These are phyloP conservation scores for Coenonympha arcania DNA, from an alignment of 2,888 invertebrate genomes.

Conservation along the genomic window DNA sequence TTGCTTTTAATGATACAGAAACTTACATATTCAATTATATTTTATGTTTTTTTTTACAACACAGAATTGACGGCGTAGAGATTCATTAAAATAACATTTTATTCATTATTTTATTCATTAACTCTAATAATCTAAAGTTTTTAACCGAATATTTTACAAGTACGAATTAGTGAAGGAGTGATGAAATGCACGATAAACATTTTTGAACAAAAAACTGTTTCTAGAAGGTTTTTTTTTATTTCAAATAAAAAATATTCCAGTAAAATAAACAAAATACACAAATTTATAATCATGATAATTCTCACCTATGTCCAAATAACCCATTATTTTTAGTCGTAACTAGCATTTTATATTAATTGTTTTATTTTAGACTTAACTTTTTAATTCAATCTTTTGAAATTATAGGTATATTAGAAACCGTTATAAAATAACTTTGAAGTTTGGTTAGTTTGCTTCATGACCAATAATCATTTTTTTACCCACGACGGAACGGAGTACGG, in stretches of 20 bases:
- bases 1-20: conserved; percentile 19
- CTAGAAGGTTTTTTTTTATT: neutral
- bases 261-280: neutral
- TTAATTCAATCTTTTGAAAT: neutral
- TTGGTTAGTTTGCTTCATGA: no score
- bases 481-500: no score
- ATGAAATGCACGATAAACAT: neutral
- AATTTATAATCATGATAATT: conserved; percentile 53
- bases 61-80: conserved; percentile 73
- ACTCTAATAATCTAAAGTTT: conserved; percentile 45
- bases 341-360: neutral
- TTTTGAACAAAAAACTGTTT: neutral
- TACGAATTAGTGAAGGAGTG: conserved; percentile 8
- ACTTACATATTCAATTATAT: conserved; percentile 19
- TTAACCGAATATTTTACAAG: conserved; percentile 21
- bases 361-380: conserved; percentile 1
- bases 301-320: conserved; percentile 67
- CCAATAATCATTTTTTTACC: no score
- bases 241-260: neutral
- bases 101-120: conserved; percentile 52
- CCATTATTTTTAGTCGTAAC: conserved; percentile 9
- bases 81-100: conserved; percentile 58
- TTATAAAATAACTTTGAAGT: no score
- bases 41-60: conserved; percentile 56
- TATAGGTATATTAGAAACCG: conserved; percentile 1